Conservation (phyloP, 1,140 invertebrate genomes). For the Tyrophagus putrescentiae region DNA sequence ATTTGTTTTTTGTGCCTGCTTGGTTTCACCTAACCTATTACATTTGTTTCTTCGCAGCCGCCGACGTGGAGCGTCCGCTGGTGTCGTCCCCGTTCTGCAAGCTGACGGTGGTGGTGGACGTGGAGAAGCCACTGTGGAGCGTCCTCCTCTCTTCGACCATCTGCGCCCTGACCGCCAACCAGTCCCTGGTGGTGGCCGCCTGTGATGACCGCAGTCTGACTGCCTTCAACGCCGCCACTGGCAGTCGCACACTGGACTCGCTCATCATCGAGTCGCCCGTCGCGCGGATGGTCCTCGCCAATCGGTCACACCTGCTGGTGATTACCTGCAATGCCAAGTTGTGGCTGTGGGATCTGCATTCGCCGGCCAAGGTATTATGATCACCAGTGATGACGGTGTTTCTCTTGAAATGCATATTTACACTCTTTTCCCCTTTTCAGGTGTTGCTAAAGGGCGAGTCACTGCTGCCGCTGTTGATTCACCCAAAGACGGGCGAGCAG, state of each 20-base stretch:
- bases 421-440: constrained; percentile 23
- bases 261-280: constrained; percentile 44
- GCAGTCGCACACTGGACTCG: constrained; percentile 44
- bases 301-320: constrained; percentile 31
- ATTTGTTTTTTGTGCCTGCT: neutral
- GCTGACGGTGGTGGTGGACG: constrained; percentile 8
- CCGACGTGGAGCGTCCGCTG: constrained; percentile 33
- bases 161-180: constrained; percentile 19
- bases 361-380: neutral
- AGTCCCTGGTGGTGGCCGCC: constrained; percentile 42
- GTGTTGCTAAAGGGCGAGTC: constrained; percentile 33
- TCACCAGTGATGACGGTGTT: too few relatives aligned
- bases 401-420: too few relatives aligned
- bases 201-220: constrained; percentile 51
- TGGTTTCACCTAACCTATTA: neutral
- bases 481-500: constrained; percentile 26
- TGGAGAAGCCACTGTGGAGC: constrained; percentile 17
- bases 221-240: constrained; percentile 42
- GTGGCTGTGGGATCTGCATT: constrained; percentile 29
- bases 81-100: neutral
- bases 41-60: constrained; percentile 3
- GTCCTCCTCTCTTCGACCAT: constrained; percentile 19
- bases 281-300: constrained; percentile 28
- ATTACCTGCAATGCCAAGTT: constrained; percentile 27
- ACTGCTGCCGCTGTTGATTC: constrained; percentile 30